These are phyloP conservation scores for Discoglossus pictus DNA, from an alignment of 2,797 vertebrate genomes.

Conservation along the genomic window DNA sequence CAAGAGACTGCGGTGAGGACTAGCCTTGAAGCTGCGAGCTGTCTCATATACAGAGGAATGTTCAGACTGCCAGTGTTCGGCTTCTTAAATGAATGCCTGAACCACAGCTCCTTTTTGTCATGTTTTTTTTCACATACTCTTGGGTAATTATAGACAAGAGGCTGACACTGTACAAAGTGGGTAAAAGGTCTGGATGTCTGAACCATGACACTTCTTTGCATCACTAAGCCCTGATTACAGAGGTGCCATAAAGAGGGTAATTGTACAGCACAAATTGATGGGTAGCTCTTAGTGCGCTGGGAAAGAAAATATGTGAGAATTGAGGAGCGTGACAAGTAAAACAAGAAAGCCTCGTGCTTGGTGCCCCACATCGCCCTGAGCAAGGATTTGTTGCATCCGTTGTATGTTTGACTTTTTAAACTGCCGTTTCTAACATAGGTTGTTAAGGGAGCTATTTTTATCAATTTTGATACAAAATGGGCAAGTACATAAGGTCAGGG, in stretches of 20 bases:
- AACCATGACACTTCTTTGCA: conserved; percentile 7
- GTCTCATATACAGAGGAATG: conserved; percentile 9
- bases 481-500: no score
- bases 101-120: conserved; percentile 3
- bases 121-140: background rate
- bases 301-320: background rate
- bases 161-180: background rate
- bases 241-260: conserved; percentile 27
- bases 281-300: conserved; percentile 14
- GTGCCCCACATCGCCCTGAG: no score
- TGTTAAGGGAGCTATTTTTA: no score
- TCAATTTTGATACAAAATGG: no score
- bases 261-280: conserved; percentile 27
- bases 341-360: background rate
- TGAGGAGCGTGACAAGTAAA: conserved; percentile 6
- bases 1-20: conserved; percentile 7
- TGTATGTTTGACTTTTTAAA: no score
- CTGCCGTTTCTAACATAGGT: no score
- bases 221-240: conserved; percentile 30
- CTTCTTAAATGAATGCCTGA: conserved; percentile 7
- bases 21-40: conserved; percentile 12
- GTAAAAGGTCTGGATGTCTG: background rate
- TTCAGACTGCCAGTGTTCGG: background rate
- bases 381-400: no score
- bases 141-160: conserved; percentile 28